Evolutionary conservation across 2,888 invertebrate genomes (phyloP), one percentile per base, ranked within the genome.

Genomic region (Lasiommata megera): DNA sequence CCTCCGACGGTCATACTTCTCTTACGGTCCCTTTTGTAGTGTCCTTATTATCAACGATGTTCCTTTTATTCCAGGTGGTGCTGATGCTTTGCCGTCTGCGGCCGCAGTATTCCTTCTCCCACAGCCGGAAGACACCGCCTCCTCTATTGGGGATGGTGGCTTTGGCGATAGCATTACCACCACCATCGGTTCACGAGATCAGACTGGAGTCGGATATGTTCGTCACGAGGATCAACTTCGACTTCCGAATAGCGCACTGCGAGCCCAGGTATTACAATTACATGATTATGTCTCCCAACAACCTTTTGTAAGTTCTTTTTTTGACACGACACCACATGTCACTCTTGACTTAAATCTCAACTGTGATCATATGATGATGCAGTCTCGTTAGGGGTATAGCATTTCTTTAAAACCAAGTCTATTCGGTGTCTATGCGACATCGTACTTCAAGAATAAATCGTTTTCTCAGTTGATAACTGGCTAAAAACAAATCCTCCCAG

Each of bases 141-240:
- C 95, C 96, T 6, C 92, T 97, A 29, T 88, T 99, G 70, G 98
- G 98, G 18, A 96, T 98, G 96, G 98, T 98, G 58, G 98, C 97
- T 3, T 81, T 99, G 71, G 99, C 98, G 67, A 98, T 99, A 69
- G 99, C 98, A 8, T 92, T 99, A 67, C 99, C 99, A 44, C 98
- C 99, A 9, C 98, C 99, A 9, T 98, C 98, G 65, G 97, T 99
- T 66, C 98, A 99, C 80, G 99, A 99, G 91, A 97, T 98, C 72
- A 94, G 98, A 70, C 92, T 99, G 71, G 98, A 98, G 84, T 94
- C 96, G 54, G 97, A 97, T 80, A 97, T 97, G 97, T 99, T 99
- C 86, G 98, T 99, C 72, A 98, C 97, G 61, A 94, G 98, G 77
- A 96, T 99, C 76, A 97, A 96, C 82, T 98, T 98, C 74, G 98